Evolutionary conservation across 2,797 vertebrate genomes (phyloP).

Genomic region (Trachurus trachurus): DNA sequence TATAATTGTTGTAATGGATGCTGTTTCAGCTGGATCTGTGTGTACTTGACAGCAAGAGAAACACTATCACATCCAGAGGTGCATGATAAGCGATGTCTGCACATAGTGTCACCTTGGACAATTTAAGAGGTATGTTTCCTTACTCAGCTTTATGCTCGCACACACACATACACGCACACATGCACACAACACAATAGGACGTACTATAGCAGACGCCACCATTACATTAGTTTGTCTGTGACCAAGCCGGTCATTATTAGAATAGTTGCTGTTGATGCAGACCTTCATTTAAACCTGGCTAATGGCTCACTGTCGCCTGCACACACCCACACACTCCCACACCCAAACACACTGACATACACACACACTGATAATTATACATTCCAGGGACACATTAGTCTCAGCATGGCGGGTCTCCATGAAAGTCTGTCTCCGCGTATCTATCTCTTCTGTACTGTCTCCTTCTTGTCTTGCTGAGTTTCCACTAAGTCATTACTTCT

Average conservation of each 20-base stretch:
- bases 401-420: conserved; percentile 37
- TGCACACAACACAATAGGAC: conserved; percentile 44
- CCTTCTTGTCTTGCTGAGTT: conserved; percentile 34
- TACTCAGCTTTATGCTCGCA: conserved; percentile 44
- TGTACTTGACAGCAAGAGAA: conserved; percentile 30
- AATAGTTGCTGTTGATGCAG: conserved; percentile 71
- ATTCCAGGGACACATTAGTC: conserved; percentile 76
- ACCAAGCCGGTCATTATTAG: conserved; percentile 79
- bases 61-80: conserved; percentile 49
- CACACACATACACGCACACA: conserved; percentile 31
- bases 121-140: conserved; percentile 64
- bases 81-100: conserved; percentile 53
- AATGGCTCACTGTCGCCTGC: conserved; percentile 67
- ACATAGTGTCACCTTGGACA: conserved; percentile 67
- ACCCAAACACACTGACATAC: conserved; percentile 29
- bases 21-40: conserved; percentile 14
- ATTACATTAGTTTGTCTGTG: conserved; percentile 75
- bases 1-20: not conserved
- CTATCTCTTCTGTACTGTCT: conserved; percentile 24
- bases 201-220: conserved; percentile 67
- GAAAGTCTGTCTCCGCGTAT: conserved; percentile 48
- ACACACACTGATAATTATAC: conserved; percentile 77
- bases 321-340: conserved; percentile 23
- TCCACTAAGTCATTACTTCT: conserved; percentile 35
- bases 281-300: conserved; percentile 74